Evolutionary conservation across 1,140 invertebrate genomes (phyloP).

Genomic region (Arion vulgaris): DNA sequence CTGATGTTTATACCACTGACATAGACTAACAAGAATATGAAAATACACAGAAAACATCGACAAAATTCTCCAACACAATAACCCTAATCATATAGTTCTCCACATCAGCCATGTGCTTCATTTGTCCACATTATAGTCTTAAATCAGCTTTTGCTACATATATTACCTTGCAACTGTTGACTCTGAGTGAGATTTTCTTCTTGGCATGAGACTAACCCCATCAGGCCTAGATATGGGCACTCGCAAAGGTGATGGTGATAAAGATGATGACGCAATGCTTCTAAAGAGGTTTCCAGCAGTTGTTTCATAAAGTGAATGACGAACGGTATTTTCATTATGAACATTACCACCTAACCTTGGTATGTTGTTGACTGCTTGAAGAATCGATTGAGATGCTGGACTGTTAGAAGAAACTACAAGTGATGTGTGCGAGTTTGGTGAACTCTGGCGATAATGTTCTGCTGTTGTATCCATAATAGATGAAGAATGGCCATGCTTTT

Average conservation of each 20-base stretch:
- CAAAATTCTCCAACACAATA: too few relatives aligned
- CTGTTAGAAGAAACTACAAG: background rate
- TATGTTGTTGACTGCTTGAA: background rate
- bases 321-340: background rate
- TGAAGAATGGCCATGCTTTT: background rate
- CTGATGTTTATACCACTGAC: too few relatives aligned
- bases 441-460: background rate
- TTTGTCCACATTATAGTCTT: too few relatives aligned
- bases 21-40: too few relatives aligned
- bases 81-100: too few relatives aligned
- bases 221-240: background rate
- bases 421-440: background rate
- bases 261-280: background rate
- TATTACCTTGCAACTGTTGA: constrained; percentile 28
- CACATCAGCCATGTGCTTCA: too few relatives aligned
- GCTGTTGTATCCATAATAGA: background rate
- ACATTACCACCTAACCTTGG: background rate
- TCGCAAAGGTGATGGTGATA: background rate
- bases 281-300: background rate
- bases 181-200: constrained; percentile 30
- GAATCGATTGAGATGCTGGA: background rate
- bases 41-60: too few relatives aligned
- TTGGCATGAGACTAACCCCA: background rate
- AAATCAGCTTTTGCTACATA: background rate
- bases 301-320: background rate